Percentiles rank a stretch among this genome's conserved stretches.
Conservation (phyloP, 2,797 vertebrate species). For the Moxostoma hubbsi region DNA sequence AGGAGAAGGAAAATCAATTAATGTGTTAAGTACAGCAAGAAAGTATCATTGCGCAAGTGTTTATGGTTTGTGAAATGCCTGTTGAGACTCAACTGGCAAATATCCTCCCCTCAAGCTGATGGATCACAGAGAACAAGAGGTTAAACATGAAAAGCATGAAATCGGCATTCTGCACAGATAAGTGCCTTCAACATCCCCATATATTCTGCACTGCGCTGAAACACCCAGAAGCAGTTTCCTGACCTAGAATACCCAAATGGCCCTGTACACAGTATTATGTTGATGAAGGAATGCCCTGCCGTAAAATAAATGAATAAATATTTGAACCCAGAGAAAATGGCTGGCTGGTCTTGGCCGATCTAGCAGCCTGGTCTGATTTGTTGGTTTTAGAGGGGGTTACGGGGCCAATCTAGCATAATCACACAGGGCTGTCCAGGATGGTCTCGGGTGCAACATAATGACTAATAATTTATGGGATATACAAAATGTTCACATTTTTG, state of each 20-base stretch:
- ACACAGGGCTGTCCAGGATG: neutral
- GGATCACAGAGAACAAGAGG: constrained; percentile 57
- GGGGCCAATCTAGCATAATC: constrained; percentile 10
- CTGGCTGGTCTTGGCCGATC: no score
- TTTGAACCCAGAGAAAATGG: no score
- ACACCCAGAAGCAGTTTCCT: constrained; percentile 6
- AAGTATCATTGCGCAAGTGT: constrained; percentile 71
- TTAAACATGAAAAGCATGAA: constrained; percentile 64
- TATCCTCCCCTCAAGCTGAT: constrained; percentile 37
- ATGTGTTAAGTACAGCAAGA: constrained; percentile 50
- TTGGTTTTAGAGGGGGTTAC: no score
- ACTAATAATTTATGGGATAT: constrained; percentile 1
- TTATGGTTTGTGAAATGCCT: constrained; percentile 59
- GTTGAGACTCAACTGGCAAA: constrained; percentile 43
- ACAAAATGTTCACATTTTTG: neutral
- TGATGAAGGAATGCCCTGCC: neutral
- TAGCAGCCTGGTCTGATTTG: no score
- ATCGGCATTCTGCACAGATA: constrained; percentile 61
- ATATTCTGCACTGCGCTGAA: neutral
- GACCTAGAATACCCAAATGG: constrained; percentile 2
- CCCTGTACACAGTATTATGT: neutral
- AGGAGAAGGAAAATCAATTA: constrained; percentile 29
- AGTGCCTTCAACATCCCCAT: constrained; percentile 38
- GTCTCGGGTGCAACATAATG: neutral
- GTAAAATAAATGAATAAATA: neutral